phyloP scores from a whole-genome alignment of 2,113 vertebrate species.

The Hystrix cristata region DNA sequence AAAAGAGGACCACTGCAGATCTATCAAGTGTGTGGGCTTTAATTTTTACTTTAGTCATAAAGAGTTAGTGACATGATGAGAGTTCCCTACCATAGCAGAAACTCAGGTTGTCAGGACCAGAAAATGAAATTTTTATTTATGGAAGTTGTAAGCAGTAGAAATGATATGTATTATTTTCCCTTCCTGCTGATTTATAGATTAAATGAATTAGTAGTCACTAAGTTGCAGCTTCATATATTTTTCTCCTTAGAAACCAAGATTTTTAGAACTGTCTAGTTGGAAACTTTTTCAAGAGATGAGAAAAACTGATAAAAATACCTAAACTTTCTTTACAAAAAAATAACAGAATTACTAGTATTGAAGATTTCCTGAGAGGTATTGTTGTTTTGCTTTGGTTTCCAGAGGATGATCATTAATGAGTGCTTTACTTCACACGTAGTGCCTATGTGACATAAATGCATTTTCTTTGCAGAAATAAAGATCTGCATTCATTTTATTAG shows the following conservation, averaged over 20 bases:
- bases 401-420: background rate
- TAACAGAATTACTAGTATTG: background rate
- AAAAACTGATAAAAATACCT: slow-evolving; percentile 49
- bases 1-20: slow-evolving; percentile 62
- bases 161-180: slow-evolving; percentile 82
- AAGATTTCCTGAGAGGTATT: background rate
- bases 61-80: slow-evolving; percentile 78
- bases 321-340: slow-evolving; percentile 61
- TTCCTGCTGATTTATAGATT: slow-evolving; percentile 82
- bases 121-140: slow-evolving; percentile 88
- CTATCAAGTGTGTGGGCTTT: slow-evolving; percentile 74
- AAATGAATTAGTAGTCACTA: slow-evolving; percentile 82
- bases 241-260: slow-evolving; percentile 64
- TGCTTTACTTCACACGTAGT: background rate
- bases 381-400: slow-evolving; percentile 21
- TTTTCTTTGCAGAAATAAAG: slow-evolving; percentile 23
- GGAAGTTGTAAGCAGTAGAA: slow-evolving; percentile 79
- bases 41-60: slow-evolving; percentile 83
- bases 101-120: slow-evolving; percentile 82
- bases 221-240: slow-evolving; percentile 68
- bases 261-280: slow-evolving; percentile 27
- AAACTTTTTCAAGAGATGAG: slow-evolving; percentile 48
- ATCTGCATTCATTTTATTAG: background rate
- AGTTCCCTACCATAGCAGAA: slow-evolving; percentile 67
- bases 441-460: background rate